Evolutionary conservation across 2,888 invertebrate species (phyloP).

Genomic region (Melanchra persicariae): DNA sequence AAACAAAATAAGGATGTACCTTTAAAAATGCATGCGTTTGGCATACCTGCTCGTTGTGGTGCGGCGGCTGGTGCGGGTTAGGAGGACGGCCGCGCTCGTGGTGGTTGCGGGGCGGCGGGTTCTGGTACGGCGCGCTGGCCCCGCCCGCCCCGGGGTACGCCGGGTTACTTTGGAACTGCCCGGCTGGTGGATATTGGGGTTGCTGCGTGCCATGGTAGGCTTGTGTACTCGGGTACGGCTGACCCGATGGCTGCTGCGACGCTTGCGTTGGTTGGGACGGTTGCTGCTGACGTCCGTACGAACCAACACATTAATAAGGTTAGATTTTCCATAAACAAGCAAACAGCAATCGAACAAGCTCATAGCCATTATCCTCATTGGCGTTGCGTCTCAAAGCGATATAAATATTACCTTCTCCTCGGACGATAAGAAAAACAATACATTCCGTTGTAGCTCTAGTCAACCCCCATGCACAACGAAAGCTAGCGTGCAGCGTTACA

Average conservation of each 20-base stretch:
- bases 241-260: conserved; percentile 89
- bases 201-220: conserved; percentile 91
- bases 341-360: conserved; percentile 88
- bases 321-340: conserved; percentile 90
- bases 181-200: conserved; percentile 89
- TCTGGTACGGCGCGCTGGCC: conserved; percentile 85
- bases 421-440: conserved; percentile 80
- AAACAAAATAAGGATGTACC: too few species aligned
- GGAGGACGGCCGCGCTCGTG: conserved; percentile 90
- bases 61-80: conserved; percentile 86
- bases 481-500: conserved; percentile 90
- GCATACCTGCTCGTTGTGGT: conserved; percentile 47
- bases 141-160: conserved; percentile 82
- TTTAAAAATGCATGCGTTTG: too few species aligned
- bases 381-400: conserved; percentile 87
- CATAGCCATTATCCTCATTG: conserved; percentile 86
- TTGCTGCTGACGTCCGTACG: conserved; percentile 91
- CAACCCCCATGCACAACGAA: conserved; percentile 90
- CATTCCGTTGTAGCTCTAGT: conserved; percentile 89
- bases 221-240: conserved; percentile 89
- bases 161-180: conserved; percentile 89
- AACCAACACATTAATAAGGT: conserved; percentile 91
- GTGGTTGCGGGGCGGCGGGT: conserved; percentile 89
- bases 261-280: conserved; percentile 90
- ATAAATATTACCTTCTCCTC: conserved; percentile 87